A percentile compares a stretch with the other conserved stretches of the same genome.
Conservation (phyloP, 1,140 invertebrate species). For the Heliconius eleuchia region DNA sequence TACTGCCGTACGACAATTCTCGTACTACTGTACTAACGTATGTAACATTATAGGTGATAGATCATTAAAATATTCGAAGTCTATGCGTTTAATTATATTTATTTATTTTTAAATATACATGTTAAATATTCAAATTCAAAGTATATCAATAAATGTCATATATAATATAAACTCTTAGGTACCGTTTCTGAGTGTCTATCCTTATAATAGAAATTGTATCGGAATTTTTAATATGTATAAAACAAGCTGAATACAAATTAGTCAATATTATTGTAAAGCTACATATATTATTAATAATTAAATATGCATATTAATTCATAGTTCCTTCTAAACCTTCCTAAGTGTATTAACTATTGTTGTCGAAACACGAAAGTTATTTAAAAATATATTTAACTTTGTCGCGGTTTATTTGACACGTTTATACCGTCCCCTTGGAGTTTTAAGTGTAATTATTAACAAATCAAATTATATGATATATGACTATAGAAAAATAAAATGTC, state of each 20-base stretch:
- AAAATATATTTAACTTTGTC: slow-evolving; percentile 26
- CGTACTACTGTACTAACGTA: no score
- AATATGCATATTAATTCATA: slow-evolving; percentile 20
- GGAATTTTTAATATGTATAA: neutral
- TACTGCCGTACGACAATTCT: no score
- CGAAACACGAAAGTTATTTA: slow-evolving; percentile 24
- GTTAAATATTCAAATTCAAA: no score
- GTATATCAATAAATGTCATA: no score
- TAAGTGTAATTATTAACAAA: slow-evolving; percentile 46
- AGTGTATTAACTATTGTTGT: neutral
- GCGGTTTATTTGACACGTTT: slow-evolving; percentile 61
- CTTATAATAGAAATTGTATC: neutral
- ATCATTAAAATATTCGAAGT: no score
- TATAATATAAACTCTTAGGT: no score
- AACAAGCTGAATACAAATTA: neutral
- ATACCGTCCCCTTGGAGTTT: slow-evolving; percentile 71
- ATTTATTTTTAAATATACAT: no score
- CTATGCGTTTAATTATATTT: no score
- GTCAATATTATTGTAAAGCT: neutral
- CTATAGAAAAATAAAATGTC: slow-evolving; percentile 25
- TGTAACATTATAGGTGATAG: no score
- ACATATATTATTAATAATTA: neutral
- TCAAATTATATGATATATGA: slow-evolving; percentile 25
- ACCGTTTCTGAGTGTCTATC: neutral
- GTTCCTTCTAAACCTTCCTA: slow-evolving; percentile 32